Evolutionary conservation across 2,888 invertebrate species (phyloP).

Genomic region (Scaptomyza tumidula): DNA sequence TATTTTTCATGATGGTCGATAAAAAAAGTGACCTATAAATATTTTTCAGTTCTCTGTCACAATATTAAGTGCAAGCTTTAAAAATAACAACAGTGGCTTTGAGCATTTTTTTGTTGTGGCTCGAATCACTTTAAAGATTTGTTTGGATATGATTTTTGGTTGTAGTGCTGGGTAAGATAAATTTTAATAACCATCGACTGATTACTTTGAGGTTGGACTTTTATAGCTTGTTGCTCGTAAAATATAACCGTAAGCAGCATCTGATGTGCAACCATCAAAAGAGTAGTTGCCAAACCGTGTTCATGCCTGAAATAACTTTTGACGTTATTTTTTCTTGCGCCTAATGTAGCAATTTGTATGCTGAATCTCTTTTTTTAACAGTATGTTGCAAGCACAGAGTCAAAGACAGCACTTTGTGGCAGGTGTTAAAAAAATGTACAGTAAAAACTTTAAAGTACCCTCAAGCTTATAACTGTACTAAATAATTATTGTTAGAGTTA

Average conservation of each 20-base stretch:
- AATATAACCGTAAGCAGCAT: constrained; percentile 3
- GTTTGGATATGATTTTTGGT: not conserved
- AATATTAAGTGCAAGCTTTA: constrained; percentile 19
- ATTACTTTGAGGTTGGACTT: constrained; percentile 3
- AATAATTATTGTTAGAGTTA: not conserved
- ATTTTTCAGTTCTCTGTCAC: constrained; percentile 3
- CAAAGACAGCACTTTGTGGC: not conserved
- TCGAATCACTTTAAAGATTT: constrained; percentile 9
- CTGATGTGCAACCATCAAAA: constrained; percentile 20
- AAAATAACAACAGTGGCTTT: constrained; percentile 1
- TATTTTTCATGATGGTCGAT: constrained; percentile 18
- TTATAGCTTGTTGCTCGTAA: constrained; percentile 21
- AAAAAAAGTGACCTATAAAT: not conserved
- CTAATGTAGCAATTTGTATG: constrained; percentile 34
- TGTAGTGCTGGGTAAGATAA: not conserved
- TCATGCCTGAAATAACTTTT: not conserved
- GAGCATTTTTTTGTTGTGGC: not conserved
- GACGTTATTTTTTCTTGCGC: not conserved
- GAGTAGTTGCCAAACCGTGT: not conserved
- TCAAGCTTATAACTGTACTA: not conserved
- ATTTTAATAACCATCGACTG: constrained; percentile 10
- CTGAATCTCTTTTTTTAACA: constrained; percentile 12
- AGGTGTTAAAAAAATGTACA: not conserved
- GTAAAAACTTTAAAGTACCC: constrained; percentile 2
- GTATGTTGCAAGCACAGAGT: not conserved